Conservation (phyloP, 2,113 vertebrate genomes). For the Empidonax traillii region DNA sequence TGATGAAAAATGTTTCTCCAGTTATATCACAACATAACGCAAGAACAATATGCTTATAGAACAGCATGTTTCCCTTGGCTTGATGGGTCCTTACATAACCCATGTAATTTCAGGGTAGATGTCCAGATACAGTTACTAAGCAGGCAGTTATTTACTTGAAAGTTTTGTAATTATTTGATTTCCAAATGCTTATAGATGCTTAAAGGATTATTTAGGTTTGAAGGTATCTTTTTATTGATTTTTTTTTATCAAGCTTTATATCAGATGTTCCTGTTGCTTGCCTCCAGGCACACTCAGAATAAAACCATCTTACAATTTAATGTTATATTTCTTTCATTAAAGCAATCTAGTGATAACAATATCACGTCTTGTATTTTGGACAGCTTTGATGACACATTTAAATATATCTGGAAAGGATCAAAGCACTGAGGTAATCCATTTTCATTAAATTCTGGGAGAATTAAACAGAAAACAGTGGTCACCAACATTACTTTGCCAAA, state of each 20-base stretch:
- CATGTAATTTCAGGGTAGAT: neutral
- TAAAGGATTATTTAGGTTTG: neutral
- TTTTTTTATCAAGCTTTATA: too few species aligned
- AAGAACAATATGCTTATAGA: neutral
- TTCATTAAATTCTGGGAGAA: neutral
- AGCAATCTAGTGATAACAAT: neutral
- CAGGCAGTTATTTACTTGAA: neutral
- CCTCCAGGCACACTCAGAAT: neutral
- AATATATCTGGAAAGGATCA: neutral
- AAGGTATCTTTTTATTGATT: neutral
- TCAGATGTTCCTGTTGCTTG: neutral
- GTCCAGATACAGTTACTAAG: neutral
- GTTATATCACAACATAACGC: neutral
- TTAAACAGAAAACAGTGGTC: neutral
- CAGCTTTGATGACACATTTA: neutral
- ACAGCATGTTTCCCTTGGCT: neutral
- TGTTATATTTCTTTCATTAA: neutral
- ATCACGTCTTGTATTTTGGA: neutral
- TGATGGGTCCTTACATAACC: neutral
- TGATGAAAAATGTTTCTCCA: neutral
- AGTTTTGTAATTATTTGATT: neutral
- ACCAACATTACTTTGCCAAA: neutral
- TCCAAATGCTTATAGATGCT: neutral
- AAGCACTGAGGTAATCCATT: neutral
- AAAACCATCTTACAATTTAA: neutral